A percentile compares a stretch with the other conserved stretches of the same genome.
These are phyloP conservation scores for Napeogenes sylphis DNA, from an alignment of 2,888 invertebrate species.

Conservation along the genomic window DNA sequence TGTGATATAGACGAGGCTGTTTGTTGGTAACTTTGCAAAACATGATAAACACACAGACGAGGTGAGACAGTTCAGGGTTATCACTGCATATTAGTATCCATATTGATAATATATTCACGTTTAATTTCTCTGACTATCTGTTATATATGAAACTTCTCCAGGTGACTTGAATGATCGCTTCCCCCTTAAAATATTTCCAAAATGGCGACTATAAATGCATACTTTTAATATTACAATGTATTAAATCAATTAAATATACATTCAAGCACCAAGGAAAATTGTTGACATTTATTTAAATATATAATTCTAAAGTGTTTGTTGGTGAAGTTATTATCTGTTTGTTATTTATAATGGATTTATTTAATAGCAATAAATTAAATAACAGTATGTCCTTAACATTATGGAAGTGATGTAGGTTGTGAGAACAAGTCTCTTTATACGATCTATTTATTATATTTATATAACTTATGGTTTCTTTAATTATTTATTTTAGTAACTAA, in stretches of 20 bases:
- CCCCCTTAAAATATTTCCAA: too few relatives aligned
- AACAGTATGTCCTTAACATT: conserved; percentile 23
- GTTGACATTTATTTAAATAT: conserved; percentile 12
- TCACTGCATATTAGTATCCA: conserved; percentile 42
- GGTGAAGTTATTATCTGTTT: conserved; percentile 7
- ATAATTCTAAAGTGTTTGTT: conserved; percentile 14
- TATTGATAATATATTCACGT: too few relatives aligned
- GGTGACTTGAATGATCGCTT: too few relatives aligned
- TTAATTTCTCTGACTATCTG: too few relatives aligned
- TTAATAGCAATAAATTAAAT: conserved; percentile 18
- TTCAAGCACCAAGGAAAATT: conserved; percentile 12
- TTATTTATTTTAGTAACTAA: background rate
- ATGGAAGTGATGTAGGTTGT: conserved; percentile 16
- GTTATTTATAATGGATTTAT: conserved; percentile 19
- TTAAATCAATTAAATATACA: background rate
- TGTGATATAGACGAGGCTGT: conserved; percentile 33
- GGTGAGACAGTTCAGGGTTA: conserved; percentile 65
- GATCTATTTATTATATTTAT: background rate
- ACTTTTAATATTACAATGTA: too few relatives aligned
- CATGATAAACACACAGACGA: conserved; percentile 41
- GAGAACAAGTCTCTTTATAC: conserved; percentile 1
- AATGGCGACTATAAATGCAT: too few relatives aligned
- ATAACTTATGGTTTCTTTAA: background rate
- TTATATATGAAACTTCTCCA: too few relatives aligned
- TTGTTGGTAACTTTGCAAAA: conserved; percentile 43